phyloP scores from a whole-genome alignment of 1,140 invertebrate species.

The Drosophila santomea region DNA sequence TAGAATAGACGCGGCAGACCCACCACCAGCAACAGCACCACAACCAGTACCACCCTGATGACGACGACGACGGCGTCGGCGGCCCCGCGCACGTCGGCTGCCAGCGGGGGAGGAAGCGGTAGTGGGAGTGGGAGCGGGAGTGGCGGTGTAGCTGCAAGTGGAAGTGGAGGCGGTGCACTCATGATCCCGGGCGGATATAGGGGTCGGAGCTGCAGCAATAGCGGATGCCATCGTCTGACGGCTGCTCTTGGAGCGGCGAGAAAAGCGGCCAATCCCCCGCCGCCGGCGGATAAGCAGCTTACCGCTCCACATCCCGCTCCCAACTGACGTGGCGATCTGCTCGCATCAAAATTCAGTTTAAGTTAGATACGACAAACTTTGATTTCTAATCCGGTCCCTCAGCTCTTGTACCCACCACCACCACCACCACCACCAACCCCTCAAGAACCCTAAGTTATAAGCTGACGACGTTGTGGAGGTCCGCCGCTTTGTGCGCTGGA shows the following conservation, averaged over 20 bases:
- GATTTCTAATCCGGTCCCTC: conserved; percentile 22
- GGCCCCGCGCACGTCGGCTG: conserved; percentile 41
- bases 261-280: conserved; percentile 18
- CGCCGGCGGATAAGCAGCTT: conserved; percentile 22
- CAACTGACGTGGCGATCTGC: conserved; percentile 56
- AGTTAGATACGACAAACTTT: conserved; percentile 42
- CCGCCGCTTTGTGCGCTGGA: conserved; percentile 64
- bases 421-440: background rate
- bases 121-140: conserved; percentile 32
- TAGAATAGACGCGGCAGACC: conserved; percentile 75
- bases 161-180: conserved; percentile 9
- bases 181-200: conserved; percentile 41
- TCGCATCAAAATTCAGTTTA: conserved; percentile 55
- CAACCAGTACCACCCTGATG: conserved; percentile 40
- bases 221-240: conserved; percentile 30
- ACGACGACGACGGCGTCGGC: conserved; percentile 48
- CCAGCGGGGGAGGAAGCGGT: conserved; percentile 31
- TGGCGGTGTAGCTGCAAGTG: conserved; percentile 24
- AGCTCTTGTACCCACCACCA: background rate
- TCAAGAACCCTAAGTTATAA: conserved; percentile 57
- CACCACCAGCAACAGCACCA: conserved; percentile 50
- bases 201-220: conserved; percentile 59
- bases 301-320: conserved; percentile 22
- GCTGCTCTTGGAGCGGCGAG: conserved; percentile 22
- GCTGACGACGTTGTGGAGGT: conserved; percentile 61